phyloP scores from a whole-genome alignment of 2,888 invertebrate genomes.

The Atherix ibis region DNA sequence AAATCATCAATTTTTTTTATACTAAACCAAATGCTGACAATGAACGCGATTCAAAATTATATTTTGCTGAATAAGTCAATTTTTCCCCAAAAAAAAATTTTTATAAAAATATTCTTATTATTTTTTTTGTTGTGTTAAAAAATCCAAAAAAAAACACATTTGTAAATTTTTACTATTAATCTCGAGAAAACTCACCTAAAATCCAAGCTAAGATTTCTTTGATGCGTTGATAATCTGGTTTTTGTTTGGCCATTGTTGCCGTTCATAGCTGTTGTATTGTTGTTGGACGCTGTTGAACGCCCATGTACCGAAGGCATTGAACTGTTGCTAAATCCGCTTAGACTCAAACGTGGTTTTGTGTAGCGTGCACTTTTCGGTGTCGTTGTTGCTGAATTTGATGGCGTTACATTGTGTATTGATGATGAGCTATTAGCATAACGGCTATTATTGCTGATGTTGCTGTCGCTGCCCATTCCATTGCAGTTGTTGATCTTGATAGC shows the following conservation, averaged over 20 bases:
- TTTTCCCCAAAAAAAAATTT: too few relatives aligned
- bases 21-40: too few relatives aligned
- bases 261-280: conserved; percentile 14
- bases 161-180: too few relatives aligned
- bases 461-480: too few relatives aligned
- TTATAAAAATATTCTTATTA: too few relatives aligned
- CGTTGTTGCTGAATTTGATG: conserved; percentile 24
- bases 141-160: too few relatives aligned
- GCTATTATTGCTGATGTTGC: conserved; percentile 1
- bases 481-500: too few relatives aligned
- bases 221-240: conserved; percentile 42
- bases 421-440: conserved; percentile 5
- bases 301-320: conserved; percentile 33
- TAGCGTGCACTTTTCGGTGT: conserved; percentile 30
- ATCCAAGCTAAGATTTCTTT: conserved; percentile 77
- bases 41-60: too few relatives aligned
- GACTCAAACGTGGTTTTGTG: conserved; percentile 28
- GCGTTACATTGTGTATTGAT: too few relatives aligned
- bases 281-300: conserved; percentile 16
- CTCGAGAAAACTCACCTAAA: conserved; percentile 65
- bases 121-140: too few relatives aligned
- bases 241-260: conserved; percentile 18
- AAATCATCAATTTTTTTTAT: too few relatives aligned
- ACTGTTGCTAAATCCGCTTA: conserved; percentile 26
- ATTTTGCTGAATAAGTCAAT: too few relatives aligned